A percentile compares a stretch with the other conserved stretches of the same genome.
phyloP scores from a whole-genome alignment of 2,888 invertebrate genomes.

The Reticulitermes lucifugus region DNA sequence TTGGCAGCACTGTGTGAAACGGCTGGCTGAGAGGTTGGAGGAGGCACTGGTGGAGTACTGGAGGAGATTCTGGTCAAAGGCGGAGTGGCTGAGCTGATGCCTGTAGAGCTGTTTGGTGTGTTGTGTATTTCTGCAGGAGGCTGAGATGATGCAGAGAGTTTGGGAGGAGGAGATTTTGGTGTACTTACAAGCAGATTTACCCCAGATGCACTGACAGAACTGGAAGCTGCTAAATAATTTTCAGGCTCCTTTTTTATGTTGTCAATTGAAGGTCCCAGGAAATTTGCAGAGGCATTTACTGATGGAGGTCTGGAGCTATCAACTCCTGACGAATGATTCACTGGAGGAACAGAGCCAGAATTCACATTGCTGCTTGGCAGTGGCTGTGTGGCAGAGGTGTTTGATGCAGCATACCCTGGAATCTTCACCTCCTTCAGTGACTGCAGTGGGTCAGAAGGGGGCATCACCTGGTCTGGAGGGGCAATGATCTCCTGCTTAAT shows the following conservation, averaged over 20 bases:
- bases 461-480: slow-evolving; percentile 55
- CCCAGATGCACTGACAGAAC: slow-evolving; percentile 32
- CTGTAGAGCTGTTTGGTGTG: slow-evolving; percentile 4
- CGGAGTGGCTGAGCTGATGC: slow-evolving; percentile 41
- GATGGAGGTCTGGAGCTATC: slow-evolving; percentile 49
- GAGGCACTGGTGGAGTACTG: slow-evolving; percentile 48
- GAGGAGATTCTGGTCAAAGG: slow-evolving; percentile 48
- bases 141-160: slow-evolving; percentile 25
- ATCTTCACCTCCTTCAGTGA: slow-evolving; percentile 85
- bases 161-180: slow-evolving; percentile 37
- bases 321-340: slow-evolving; percentile 2
- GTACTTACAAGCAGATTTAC: neutral
- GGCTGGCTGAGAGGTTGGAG: slow-evolving; percentile 56
- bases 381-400: slow-evolving; percentile 58
- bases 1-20: slow-evolving; percentile 73
- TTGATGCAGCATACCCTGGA: slow-evolving; percentile 72
- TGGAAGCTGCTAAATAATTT: slow-evolving; percentile 45
- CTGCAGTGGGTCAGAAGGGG: slow-evolving; percentile 76
- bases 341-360: slow-evolving; percentile 18
- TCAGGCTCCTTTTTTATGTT: slow-evolving; percentile 83
- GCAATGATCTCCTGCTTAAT: slow-evolving; percentile 72
- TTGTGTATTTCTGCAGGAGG: slow-evolving; percentile 8
- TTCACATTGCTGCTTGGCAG: slow-evolving; percentile 55
- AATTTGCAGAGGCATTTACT: slow-evolving; percentile 58
- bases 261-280: slow-evolving; percentile 75